Base-by-base conservation (phyloP, 2,888 invertebrate species). In the Hirtodrosophila histrioides region DNA sequence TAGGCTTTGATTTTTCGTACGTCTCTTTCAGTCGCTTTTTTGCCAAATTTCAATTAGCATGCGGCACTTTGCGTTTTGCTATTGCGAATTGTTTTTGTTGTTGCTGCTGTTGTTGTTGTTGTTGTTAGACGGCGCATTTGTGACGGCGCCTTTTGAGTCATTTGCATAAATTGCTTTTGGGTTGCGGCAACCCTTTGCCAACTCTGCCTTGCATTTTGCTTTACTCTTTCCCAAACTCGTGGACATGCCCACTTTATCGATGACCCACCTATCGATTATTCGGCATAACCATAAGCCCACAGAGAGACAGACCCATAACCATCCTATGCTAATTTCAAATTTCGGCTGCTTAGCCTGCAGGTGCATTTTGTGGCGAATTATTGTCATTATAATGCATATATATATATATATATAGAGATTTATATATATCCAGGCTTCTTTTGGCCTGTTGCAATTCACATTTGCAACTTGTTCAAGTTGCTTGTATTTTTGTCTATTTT, bases 291-390 rank as follows among this genome's bases (percentile, higher is more conserved):
- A 76, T 49, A 46, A 60, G 39, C 50, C 54, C 36, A 45, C 36
- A 45, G 27, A 54, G 39, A 49, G 10, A 24, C 9, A 44, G n/a
- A 50, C 40, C 61, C 46, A 69, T 54, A 50, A 46, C 51, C 51
- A 64, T 73, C 66, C 73, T 60, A 74, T 70, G 71, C 50, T 55
- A 64, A 76, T 72, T 75, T 72, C 37, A n/a, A 9, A 44, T 41
- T 53, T 37, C 54, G 46, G 44, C 63, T 66, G 29, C 46, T 69
- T 75, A 66, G 86, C 88, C 88, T 82, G 86, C 88, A 86, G 86
- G 88, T 86, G 86, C 71, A 87, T 79, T 88, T 88, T 74, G 70
- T 80, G 65, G 62, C 78, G 84, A 86, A 86, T 86, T 88, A 88
- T 86, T 86, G 74, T 88, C 83, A 88, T 87, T 88, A 86, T 72